Percentiles rank a stretch among this genome's conserved stretches.
These are phyloP conservation scores for Caenorhabditis sp. DNA, from an alignment of 2,888 invertebrate genomes.

Conservation along the genomic window DNA sequence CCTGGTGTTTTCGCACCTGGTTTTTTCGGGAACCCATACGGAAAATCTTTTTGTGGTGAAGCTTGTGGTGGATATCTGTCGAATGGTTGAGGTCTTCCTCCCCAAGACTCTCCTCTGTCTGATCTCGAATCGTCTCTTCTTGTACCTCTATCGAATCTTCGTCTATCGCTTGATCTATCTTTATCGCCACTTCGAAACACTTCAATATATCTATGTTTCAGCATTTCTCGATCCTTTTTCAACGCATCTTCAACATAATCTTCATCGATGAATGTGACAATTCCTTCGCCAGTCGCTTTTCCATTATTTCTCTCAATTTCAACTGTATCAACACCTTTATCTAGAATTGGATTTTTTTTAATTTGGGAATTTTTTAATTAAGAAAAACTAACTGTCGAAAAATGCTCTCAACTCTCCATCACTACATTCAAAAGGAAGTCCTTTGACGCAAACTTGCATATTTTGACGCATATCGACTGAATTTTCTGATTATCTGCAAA, in stretches of 20 bases:
- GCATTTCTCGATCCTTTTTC: slow-evolving; percentile 44
- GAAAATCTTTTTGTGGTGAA: neutral
- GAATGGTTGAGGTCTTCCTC: neutral
- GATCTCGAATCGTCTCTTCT: neutral
- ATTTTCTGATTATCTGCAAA: neutral
- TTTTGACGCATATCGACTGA: neutral
- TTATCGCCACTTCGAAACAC: slow-evolving; percentile 29
- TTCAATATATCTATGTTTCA: slow-evolving; percentile 42
- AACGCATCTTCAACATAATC: slow-evolving; percentile 37
- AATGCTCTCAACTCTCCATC: slow-evolving; percentile 41
- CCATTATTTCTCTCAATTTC: slow-evolving; percentile 41
- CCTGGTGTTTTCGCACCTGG: neutral
- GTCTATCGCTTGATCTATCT: neutral
- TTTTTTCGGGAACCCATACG: neutral
- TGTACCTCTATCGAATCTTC: neutral
- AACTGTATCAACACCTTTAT: slow-evolving; percentile 37
- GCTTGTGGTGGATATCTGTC: neutral
- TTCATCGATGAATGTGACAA: slow-evolving; percentile 39
- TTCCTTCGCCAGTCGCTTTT: slow-evolving; percentile 40
- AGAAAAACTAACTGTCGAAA: slow-evolving; percentile 25
- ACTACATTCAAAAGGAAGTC: slow-evolving; percentile 40
- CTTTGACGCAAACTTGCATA: neutral
- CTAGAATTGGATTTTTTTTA: slow-evolving; percentile 16
- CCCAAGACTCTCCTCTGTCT: neutral
- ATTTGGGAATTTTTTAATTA: neutral